These are phyloP conservation scores for Actinostola sp. DNA, from an alignment of 92 coral and sea anemone genomes.

Conservation along the genomic window DNA sequence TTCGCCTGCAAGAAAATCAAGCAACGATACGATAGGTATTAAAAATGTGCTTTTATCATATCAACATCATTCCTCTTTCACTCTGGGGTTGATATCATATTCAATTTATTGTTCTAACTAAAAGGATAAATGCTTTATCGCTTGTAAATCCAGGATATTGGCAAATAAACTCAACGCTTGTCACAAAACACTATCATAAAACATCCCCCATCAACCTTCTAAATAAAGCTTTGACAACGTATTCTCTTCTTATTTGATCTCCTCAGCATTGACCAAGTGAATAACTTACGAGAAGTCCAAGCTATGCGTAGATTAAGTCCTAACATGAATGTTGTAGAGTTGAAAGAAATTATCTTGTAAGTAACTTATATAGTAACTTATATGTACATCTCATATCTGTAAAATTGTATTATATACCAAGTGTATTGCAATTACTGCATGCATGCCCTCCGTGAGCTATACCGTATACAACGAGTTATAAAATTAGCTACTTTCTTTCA, in stretches of 20 bases:
- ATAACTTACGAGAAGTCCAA: conserved; percentile 90
- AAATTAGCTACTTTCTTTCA: too few relatives aligned
- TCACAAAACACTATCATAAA: not conserved
- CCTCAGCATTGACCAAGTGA: conserved; percentile 91
- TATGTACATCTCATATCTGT: too few relatives aligned
- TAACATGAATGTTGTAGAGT: conserved; percentile 91
- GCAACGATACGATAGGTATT: conserved; percentile 93
- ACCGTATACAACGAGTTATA: too few relatives aligned
- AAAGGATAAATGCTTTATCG: conserved; percentile 5
- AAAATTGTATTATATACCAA: too few relatives aligned
- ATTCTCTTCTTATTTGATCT: conserved; percentile 1
- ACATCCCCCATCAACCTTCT: too few relatives aligned
- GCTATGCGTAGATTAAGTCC: conserved; percentile 96
- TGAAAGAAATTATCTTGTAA: conserved; percentile 95
- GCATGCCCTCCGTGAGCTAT: too few relatives aligned
- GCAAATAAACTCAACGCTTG: conserved; percentile 2
- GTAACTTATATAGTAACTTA: conserved; percentile 40
- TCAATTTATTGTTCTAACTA: conserved; percentile 15
- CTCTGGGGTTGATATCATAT: not conserved
- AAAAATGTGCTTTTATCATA: not conserved
- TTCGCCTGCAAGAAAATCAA: conserved; percentile 99
- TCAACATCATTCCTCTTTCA: not conserved
- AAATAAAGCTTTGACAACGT: too few relatives aligned
- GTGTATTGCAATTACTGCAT: too few relatives aligned
- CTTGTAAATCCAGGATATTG: conserved; percentile 38